Evolutionary conservation across 2,888 invertebrate genomes (phyloP).

Genomic region (Campoplex nolae): DNA sequence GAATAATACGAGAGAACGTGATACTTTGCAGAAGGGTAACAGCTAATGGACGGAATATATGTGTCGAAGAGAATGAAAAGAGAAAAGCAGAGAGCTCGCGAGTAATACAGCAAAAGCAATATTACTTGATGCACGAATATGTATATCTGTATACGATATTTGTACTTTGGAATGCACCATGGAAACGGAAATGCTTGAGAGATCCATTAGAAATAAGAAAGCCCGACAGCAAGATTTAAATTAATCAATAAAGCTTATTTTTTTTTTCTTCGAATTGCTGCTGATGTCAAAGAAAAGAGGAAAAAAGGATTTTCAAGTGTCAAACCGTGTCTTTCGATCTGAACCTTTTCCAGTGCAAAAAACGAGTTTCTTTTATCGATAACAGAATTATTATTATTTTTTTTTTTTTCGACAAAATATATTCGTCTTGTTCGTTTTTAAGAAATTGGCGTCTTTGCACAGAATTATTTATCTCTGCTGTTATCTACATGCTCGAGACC

Average conservation of each 20-base stretch:
- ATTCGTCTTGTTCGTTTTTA: not conserved
- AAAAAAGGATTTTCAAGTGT: not conserved
- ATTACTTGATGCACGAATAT: not conserved
- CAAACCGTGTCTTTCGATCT: too few species aligned
- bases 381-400: too few species aligned
- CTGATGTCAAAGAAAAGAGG: not conserved
- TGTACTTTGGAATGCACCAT: slow-evolving; percentile 2
- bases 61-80: not conserved
- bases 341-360: too few species aligned
- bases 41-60: not conserved
- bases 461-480: not conserved
- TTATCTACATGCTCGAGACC: not conserved
- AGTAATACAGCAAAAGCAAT: slow-evolving; percentile 4
- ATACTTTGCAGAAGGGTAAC: not conserved
- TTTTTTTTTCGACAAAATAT: too few species aligned
- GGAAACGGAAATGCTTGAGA: slow-evolving; percentile 14
- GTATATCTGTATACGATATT: not conserved
- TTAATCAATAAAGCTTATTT: not conserved
- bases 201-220: not conserved
- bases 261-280: not conserved
- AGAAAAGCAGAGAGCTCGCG: not conserved
- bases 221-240: not conserved
- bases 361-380: too few species aligned
- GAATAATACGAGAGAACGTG: slow-evolving; percentile 10
- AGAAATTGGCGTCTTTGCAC: not conserved